These are phyloP conservation scores for Nerophis ophidion DNA, from an alignment of 2,113 vertebrate species.

Conservation along the genomic window DNA sequence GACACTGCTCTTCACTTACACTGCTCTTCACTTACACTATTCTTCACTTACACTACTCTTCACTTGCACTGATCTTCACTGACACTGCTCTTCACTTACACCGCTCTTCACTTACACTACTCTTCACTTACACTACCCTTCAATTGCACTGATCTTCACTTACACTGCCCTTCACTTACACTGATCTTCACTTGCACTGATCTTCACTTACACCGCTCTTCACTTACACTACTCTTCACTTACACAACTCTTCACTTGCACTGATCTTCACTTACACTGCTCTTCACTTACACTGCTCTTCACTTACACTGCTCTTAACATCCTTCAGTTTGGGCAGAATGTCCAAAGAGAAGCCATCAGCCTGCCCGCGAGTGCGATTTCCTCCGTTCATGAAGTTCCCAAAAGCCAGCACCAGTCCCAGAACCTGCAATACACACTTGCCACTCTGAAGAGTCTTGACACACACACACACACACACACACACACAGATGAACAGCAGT, in stretches of 20 bases:
- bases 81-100: constrained; percentile 82
- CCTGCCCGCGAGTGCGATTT: constrained; percentile 90
- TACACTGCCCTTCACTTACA: too few relatives aligned
- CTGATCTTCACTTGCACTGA: constrained; percentile 80
- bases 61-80: constrained; percentile 53
- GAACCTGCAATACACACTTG: constrained; percentile 77
- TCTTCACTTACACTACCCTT: constrained; percentile 89
- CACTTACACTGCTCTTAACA: constrained; percentile 95
- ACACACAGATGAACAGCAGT: constrained; percentile 3
- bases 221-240: constrained; percentile 54
- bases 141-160: too few relatives aligned
- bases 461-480: constrained; percentile 1
- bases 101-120: too few relatives aligned
- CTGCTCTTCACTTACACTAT: constrained; percentile 84
- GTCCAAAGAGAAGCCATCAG: constrained; percentile 90
- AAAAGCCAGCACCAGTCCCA: constrained; percentile 89
- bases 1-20: constrained; percentile 72
- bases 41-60: too few relatives aligned
- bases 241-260: constrained; percentile 94
- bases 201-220: constrained; percentile 62
- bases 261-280: too few relatives aligned
- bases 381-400: constrained; percentile 98
- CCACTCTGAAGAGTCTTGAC: constrained; percentile 80
- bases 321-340: constrained; percentile 96
- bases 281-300: too few relatives aligned